Percentiles rank a stretch among this genome's conserved stretches.
Evolutionary conservation across 2,888 invertebrate genomes (phyloP).

Genomic region (Melinopterus prodromus): DNA sequence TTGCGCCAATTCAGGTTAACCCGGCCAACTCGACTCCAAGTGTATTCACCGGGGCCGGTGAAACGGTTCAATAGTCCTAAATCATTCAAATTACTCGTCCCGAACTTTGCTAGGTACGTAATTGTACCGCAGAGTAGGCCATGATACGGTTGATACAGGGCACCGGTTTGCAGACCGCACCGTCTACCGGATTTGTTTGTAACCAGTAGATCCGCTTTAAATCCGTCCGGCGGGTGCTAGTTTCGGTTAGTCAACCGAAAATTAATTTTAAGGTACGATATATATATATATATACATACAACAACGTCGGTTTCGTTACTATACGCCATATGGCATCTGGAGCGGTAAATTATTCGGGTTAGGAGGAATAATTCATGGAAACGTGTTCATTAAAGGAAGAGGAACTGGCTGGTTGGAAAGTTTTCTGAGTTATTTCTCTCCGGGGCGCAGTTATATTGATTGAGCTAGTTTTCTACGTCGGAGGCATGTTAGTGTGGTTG

Average conservation of each 20-base stretch:
- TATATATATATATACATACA: background rate
- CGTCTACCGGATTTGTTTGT: background rate
- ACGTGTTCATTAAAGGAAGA: background rate
- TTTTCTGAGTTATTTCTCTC: conserved; percentile 4
- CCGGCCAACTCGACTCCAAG: background rate
- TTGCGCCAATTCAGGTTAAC: background rate
- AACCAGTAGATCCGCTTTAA: background rate
- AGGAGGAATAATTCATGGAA: background rate
- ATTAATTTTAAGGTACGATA: background rate
- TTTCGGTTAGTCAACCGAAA: background rate
- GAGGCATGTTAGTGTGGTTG: background rate
- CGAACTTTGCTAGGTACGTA: background rate
- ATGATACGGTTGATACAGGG: background rate
- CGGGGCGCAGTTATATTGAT: background rate
- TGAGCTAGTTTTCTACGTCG: background rate
- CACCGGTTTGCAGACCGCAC: background rate
- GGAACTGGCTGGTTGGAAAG: background rate
- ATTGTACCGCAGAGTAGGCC: background rate
- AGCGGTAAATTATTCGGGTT: background rate
- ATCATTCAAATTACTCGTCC: background rate
- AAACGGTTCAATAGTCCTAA: background rate
- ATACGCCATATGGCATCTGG: background rate
- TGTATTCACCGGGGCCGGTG: background rate
- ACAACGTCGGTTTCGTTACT: background rate
- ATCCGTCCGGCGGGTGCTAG: background rate